These are phyloP conservation scores for Ennomos erosarius DNA, from an alignment of 2,888 invertebrate species.

Conservation along the genomic window DNA sequence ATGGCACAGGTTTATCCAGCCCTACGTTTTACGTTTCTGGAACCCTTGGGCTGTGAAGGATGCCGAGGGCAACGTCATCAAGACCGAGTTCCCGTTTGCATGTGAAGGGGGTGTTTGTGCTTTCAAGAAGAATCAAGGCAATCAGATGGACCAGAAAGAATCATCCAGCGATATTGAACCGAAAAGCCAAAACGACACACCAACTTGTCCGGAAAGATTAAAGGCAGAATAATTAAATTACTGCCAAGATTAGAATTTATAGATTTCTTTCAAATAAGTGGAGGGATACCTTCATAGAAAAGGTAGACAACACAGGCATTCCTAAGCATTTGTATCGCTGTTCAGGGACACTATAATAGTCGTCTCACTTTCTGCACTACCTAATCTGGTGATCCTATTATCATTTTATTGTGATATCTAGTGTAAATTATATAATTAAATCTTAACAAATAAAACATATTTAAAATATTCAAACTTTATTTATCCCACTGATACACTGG, in stretches of 20 bases:
- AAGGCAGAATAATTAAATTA: slow-evolving; percentile 29
- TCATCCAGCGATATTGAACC: slow-evolving; percentile 42
- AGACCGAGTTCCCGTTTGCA: slow-evolving; percentile 85
- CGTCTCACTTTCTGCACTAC: no score
- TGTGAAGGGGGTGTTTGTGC: slow-evolving; percentile 85
- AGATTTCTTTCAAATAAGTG: no score
- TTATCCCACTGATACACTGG: slow-evolving; percentile 31
- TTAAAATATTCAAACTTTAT: slow-evolving; percentile 20
- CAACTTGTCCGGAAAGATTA: slow-evolving; percentile 25
- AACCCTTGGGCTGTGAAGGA: slow-evolving; percentile 91
- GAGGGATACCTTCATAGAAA: no score
- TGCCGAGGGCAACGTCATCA: slow-evolving; percentile 83
- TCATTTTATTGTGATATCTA: no score
- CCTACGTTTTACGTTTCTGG: slow-evolving; percentile 92
- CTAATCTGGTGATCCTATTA: no score
- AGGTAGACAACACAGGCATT: not conserved
- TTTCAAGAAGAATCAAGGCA: slow-evolving; percentile 55
- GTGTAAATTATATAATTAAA: not conserved
- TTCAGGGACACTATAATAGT: no score
- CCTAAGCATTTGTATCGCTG: slow-evolving; percentile 4
- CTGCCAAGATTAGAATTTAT: no score
- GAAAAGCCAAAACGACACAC: slow-evolving; percentile 28
- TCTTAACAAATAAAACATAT: slow-evolving; percentile 32
- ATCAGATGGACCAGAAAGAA: slow-evolving; percentile 46
- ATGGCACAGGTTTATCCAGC: slow-evolving; percentile 94